These are phyloP conservation scores for Ceyx cyanopectus DNA, from an alignment of 2,113 vertebrate genomes.

Conservation along the genomic window DNA sequence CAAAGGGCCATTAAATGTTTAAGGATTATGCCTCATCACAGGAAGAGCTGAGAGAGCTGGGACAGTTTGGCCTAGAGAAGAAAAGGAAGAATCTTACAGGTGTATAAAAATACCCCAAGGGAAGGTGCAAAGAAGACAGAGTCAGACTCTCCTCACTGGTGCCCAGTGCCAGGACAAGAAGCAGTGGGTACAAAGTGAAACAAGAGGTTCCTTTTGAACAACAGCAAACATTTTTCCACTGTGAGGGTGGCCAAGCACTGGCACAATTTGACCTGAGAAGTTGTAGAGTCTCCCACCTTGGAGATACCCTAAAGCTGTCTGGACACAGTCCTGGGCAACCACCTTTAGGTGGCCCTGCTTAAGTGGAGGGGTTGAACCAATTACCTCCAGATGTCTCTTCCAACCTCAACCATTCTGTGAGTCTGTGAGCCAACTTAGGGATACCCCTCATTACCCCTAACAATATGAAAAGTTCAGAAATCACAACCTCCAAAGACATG, in stretches of 20 bases:
- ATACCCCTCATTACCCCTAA: neutral
- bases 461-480: neutral
- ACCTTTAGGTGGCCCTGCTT: neutral
- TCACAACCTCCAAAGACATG: neutral
- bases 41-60: neutral
- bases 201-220: neutral
- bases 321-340: neutral
- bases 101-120: neutral
- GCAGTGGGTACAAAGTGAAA: neutral
- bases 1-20: neutral
- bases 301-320: neutral
- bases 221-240: neutral
- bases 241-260: fast-evolving
- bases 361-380: neutral
- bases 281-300: neutral
- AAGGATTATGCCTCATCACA: neutral
- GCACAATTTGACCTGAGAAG: neutral
- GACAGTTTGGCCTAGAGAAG: neutral
- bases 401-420: neutral
- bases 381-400: neutral
- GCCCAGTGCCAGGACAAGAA: neutral
- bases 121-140: neutral
- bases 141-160: too few relatives aligned
- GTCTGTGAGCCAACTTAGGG: neutral
- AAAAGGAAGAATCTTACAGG: neutral